Conservation (phyloP, 2,888 invertebrate species). For the Melanargia galathea region DNA sequence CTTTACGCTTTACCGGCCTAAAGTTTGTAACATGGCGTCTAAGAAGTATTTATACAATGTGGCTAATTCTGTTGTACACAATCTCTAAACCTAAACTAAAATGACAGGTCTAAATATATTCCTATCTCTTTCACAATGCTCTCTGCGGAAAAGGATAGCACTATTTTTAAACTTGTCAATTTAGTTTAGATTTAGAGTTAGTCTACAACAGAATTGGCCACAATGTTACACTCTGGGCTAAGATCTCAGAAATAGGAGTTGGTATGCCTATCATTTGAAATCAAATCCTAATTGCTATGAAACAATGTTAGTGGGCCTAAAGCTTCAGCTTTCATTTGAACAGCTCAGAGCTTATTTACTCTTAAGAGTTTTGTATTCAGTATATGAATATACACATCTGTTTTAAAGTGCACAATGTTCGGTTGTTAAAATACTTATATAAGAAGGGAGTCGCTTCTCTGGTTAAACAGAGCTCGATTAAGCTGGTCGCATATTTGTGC, state of each 20-base stretch:
- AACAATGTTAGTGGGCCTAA: conserved; percentile 61
- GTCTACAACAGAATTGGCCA: too few species aligned
- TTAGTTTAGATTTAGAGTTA: too few species aligned
- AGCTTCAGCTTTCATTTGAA: conserved; percentile 59
- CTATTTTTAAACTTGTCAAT: too few species aligned
- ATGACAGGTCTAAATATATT: too few species aligned
- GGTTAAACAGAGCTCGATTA: conserved; percentile 27
- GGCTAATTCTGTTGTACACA: too few species aligned
- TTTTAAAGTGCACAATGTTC: conserved; percentile 34
- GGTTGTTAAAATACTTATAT: conserved; percentile 28
- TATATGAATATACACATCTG: conserved; percentile 30
- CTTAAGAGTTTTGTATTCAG: conserved; percentile 52
- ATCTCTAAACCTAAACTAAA: too few species aligned
- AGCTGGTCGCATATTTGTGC: background rate
- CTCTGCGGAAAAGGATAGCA: too few species aligned
- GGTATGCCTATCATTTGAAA: conserved; percentile 3
- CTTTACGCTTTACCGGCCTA: background rate
- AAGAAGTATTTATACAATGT: too few species aligned
- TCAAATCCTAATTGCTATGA: conserved; percentile 9
- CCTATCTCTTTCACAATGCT: too few species aligned
- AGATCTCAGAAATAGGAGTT: background rate
- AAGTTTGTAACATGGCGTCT: background rate
- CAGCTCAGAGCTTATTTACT: conserved; percentile 73
- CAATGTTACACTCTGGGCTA: conserved; percentile 2
- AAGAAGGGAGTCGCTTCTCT: conserved; percentile 12